Percentiles rank a stretch among this genome's conserved stretches.
Conservation (phyloP, 30 jellyfish, hydroid and myxozoan genomes). For the Mastigias papua region DNA sequence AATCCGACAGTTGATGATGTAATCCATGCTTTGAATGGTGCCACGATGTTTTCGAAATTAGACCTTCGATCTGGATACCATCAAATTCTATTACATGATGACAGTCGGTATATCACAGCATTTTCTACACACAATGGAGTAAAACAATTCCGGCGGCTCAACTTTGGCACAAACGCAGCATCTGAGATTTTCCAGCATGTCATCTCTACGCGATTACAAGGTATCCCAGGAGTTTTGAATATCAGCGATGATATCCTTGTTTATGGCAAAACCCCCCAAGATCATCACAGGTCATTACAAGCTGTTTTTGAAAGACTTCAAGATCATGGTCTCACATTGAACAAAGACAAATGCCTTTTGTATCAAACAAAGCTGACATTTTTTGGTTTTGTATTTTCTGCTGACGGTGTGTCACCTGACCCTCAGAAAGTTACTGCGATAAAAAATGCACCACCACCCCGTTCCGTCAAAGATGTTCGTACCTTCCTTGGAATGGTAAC, state of each 20-base stretch:
- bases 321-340: not conserved
- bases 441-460: not conserved
- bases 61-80: no score
- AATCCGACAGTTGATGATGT: no score
- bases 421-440: not conserved
- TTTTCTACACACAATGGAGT: no score
- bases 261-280: not conserved
- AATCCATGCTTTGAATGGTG: no score
- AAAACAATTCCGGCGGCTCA: no score
- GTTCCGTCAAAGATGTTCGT: not conserved
- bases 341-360: not conserved
- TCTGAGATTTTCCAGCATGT: not conserved
- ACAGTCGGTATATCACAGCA: no score
- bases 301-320: not conserved
- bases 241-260: not conserved
- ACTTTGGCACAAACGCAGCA: no score
- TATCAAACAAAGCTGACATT: not conserved
- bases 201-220: not conserved
- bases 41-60: no score
- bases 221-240: not conserved
- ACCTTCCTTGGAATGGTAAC: not conserved
- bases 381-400: not conserved
- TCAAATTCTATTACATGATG: no score
- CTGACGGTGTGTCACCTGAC: not conserved
- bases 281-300: not conserved